Evolutionary conservation across 1,140 invertebrate species (phyloP).

Genomic region (Argopecten irradians): DNA sequence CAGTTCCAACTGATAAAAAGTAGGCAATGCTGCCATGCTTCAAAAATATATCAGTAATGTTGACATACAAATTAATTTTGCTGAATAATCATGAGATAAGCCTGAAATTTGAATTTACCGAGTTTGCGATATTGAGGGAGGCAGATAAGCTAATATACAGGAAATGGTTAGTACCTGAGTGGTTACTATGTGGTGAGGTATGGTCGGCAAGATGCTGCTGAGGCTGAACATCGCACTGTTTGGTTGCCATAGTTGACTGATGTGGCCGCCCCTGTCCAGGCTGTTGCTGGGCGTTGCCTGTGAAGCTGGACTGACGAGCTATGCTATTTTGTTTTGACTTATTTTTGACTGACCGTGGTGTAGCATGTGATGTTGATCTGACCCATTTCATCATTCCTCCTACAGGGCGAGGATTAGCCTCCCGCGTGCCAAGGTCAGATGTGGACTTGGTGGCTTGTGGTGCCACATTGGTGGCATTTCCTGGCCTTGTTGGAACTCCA

Average conservation of each 20-base stretch:
- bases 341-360: not conserved
- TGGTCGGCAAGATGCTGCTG: not conserved
- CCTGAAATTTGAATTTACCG: too few species aligned
- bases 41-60: too few species aligned
- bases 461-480: not conserved
- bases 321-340: not conserved
- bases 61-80: too few species aligned
- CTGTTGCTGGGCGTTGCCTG: not conserved
- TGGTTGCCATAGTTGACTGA: not conserved
- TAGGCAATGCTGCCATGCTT: too few species aligned
- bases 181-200: not conserved
- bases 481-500: not conserved
- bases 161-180: not conserved
- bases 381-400: constrained; percentile 2
- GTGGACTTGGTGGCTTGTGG: not conserved
- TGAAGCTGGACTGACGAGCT: constrained; percentile 4
- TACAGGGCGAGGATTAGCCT: not conserved
- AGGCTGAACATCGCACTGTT: not conserved
- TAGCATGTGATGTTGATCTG: not conserved
- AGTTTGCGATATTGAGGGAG: not conserved
- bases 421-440: not conserved
- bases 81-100: too few species aligned
- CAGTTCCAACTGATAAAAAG: too few species aligned
- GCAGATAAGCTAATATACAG: not conserved
- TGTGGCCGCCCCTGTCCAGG: not conserved